Percentiles rank a stretch among this genome's conserved stretches.
Evolutionary conservation across 2,888 invertebrate genomes (phyloP).

Genomic region (Hedya salicella): DNA sequence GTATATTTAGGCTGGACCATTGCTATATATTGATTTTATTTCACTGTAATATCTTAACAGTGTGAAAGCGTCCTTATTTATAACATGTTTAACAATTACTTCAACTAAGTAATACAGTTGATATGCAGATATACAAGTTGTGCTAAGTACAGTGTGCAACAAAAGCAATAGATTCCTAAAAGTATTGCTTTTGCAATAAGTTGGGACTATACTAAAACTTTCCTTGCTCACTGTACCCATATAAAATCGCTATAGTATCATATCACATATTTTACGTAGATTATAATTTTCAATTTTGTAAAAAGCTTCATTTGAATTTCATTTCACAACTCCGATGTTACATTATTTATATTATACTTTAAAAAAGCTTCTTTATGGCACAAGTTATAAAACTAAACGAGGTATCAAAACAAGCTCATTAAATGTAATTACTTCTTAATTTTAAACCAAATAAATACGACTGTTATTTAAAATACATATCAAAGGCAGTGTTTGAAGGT

Average conservation of each 20-base stretch:
- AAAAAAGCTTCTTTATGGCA: slow-evolving; percentile 75
- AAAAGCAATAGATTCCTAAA: slow-evolving; percentile 79
- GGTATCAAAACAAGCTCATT: slow-evolving; percentile 51
- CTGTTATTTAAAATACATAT: slow-evolving; percentile 30
- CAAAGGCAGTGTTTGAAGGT: slow-evolving; percentile 21
- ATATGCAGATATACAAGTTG: slow-evolving; percentile 81
- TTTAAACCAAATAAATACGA: slow-evolving; percentile 48
- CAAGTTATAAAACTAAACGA: slow-evolving; percentile 69
- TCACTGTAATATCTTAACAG: background rate
- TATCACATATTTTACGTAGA: slow-evolving; percentile 84
- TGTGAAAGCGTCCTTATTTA: slow-evolving; percentile 30
- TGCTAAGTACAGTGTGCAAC: slow-evolving; percentile 75
- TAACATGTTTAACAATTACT: slow-evolving; percentile 59
- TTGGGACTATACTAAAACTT: background rate
- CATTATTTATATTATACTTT: slow-evolving; percentile 59
- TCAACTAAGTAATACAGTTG: slow-evolving; percentile 67
- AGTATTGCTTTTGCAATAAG: slow-evolving; percentile 38
- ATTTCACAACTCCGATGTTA: slow-evolving; percentile 82
- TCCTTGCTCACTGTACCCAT: slow-evolving; percentile 22
- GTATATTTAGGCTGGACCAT: background rate
- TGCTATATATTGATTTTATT: background rate
- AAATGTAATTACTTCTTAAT: slow-evolving; percentile 43
- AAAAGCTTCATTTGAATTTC: slow-evolving; percentile 75
- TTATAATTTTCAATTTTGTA: slow-evolving; percentile 70
- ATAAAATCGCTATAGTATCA: slow-evolving; percentile 49